Conservation (phyloP, 2,888 invertebrate species). For the Neuroscelio doddi region DNA sequence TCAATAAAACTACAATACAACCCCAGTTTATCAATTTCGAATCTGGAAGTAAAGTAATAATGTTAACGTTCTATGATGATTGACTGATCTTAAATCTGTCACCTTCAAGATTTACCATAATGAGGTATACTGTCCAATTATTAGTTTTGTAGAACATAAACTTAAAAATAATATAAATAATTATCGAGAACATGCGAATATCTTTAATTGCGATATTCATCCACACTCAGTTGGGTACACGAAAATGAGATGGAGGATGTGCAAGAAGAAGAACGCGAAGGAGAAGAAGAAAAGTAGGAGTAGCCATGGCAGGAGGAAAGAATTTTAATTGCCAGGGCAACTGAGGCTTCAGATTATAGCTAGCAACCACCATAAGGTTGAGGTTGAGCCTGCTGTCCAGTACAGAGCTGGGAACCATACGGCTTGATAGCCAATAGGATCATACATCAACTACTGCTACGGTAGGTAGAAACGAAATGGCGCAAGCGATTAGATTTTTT, state of each 20-base stretch:
- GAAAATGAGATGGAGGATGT: conserved; percentile 26
- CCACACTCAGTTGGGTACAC: conserved; percentile 7
- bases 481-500: conserved; percentile 40
- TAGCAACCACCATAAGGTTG: conserved; percentile 56
- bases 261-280: conserved; percentile 33
- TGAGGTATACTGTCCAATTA: conserved; percentile 18
- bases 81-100: not conserved
- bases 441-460: conserved; percentile 69
- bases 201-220: conserved; percentile 35
- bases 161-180: conserved; percentile 23
- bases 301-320: conserved; percentile 60
- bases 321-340: conserved; percentile 67
- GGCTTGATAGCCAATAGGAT: conserved; percentile 70
- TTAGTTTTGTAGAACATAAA: conserved; percentile 34
- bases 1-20: no score
- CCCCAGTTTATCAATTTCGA: no score
- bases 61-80: no score
- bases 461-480: conserved; percentile 52
- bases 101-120: not conserved
- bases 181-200: conserved; percentile 30
- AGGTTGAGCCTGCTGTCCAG: conserved; percentile 57
- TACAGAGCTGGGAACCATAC: conserved; percentile 63
- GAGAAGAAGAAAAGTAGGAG: conserved; percentile 55
- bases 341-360: conserved; percentile 58
- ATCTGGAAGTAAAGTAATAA: no score